These are phyloP conservation scores for Rhagologus leucostigma DNA, from an alignment of 2,113 vertebrate genomes.

Conservation along the genomic window DNA sequence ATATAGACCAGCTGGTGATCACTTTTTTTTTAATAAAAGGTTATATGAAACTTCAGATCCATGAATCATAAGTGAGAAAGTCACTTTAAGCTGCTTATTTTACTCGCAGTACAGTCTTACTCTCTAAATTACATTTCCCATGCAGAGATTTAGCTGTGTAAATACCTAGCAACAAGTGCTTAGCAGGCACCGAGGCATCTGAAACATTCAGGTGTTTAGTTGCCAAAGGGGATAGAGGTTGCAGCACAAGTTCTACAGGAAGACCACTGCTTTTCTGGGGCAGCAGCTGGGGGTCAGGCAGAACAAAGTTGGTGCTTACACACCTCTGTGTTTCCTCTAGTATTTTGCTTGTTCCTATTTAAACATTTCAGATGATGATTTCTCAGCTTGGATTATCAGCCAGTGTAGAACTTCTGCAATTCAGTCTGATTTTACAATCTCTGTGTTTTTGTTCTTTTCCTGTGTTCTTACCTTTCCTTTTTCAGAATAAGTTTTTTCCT, in stretches of 20 bases:
- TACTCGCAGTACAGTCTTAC: not conserved
- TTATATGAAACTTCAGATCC: not conserved
- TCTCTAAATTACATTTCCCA: not conserved
- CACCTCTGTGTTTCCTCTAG: not conserved
- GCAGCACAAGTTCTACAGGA: not conserved
- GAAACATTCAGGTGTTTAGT: not conserved
- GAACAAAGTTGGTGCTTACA: not conserved
- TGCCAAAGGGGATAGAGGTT: not conserved
- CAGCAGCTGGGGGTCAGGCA: not conserved
- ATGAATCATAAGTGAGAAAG: not conserved
- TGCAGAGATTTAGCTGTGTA: not conserved
- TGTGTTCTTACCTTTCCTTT: not conserved
- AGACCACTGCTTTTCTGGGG: not conserved
- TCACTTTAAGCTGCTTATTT: not conserved
- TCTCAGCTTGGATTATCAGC: not conserved
- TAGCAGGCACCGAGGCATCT: not conserved
- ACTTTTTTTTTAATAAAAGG: not conserved
- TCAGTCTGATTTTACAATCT: not conserved
- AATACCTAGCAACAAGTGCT: not conserved
- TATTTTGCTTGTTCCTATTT: not conserved
- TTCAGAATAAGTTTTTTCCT: not conserved
- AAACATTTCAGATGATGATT: not conserved
- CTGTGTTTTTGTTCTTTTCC: not conserved
- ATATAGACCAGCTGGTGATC: not conserved
- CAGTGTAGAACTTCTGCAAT: not conserved